Evolutionary conservation across 2,888 invertebrate genomes (phyloP).

Genomic region (Microdon myrmicae): DNA sequence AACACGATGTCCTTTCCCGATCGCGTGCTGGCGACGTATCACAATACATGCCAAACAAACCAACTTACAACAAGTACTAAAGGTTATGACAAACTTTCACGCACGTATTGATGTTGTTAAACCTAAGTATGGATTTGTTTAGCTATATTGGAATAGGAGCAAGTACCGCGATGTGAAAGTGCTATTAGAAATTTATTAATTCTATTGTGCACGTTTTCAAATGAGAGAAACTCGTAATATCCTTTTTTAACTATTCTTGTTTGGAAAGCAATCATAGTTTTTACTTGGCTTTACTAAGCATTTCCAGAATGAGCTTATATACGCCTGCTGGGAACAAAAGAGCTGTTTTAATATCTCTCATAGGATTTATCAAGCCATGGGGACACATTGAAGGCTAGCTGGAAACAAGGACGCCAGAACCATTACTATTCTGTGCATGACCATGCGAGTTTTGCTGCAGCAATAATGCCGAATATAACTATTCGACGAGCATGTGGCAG

Average conservation of each 20-base stretch:
- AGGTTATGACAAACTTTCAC: slow-evolving; percentile 12
- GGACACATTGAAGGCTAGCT: not conserved
- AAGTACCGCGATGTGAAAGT: too few relatives aligned
- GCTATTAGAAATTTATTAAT: too few relatives aligned
- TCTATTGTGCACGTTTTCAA: too few relatives aligned
- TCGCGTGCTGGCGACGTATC: slow-evolving; percentile 5
- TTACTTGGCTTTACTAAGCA: too few relatives aligned
- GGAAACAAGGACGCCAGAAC: slow-evolving; percentile 1
- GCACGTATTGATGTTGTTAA: slow-evolving; percentile 27
- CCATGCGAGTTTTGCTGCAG: too few relatives aligned
- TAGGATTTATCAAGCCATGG: slow-evolving; percentile 6
- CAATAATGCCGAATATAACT: too few relatives aligned
- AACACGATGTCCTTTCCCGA: slow-evolving; percentile 18
- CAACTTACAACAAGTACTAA: slow-evolving; percentile 12
- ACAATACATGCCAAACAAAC: slow-evolving; percentile 27
- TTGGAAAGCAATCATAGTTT: too few relatives aligned
- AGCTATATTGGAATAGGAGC: too few relatives aligned
- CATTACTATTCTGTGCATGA: slow-evolving; percentile 19
- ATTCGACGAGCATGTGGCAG: too few relatives aligned
- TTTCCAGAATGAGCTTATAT: too few relatives aligned
- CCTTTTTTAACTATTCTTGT: too few relatives aligned
- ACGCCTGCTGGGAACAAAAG: not conserved
- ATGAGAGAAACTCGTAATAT: too few relatives aligned
- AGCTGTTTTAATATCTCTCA: slow-evolving; percentile 9
- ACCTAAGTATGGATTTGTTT: slow-evolving; percentile 8